Evolutionary conservation across 2,797 vertebrate species (phyloP).

Genomic region (Babyrousa celebensis): DNA sequence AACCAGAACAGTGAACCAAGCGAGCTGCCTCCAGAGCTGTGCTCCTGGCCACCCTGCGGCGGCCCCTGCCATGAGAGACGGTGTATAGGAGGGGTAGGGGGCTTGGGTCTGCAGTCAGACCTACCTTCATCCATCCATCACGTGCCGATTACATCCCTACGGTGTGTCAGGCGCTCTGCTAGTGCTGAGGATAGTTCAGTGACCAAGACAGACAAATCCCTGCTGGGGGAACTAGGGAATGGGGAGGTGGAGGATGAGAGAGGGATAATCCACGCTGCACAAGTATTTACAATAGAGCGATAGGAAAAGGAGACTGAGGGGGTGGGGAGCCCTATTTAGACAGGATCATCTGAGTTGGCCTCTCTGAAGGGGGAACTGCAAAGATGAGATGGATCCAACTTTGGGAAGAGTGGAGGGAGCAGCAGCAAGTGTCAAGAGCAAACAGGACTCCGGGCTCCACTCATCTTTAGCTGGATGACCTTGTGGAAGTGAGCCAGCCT

Average conservation of each 20-base stretch:
- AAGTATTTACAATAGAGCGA: not conserved
- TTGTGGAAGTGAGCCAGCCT: not conserved
- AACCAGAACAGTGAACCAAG: not conserved
- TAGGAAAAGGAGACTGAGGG: not conserved
- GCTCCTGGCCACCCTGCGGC: not conserved
- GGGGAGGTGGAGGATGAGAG: not conserved
- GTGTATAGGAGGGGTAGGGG: not conserved
- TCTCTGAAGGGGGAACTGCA: not conserved
- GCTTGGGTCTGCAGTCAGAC: not conserved
- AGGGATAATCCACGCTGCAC: not conserved
- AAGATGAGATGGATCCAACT: not conserved
- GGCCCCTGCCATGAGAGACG: not conserved
- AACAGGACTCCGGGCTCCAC: not conserved
- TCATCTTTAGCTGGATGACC: not conserved
- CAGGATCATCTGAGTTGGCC: not conserved
- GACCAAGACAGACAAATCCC: not conserved
- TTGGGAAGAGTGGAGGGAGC: not conserved
- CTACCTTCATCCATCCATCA: not conserved
- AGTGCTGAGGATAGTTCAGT: not conserved
- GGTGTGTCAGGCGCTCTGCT: not conserved
- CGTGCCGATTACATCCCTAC: not conserved
- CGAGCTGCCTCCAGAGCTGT: not conserved
- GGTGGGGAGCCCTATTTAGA: not conserved
- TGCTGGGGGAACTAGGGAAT: rapidly evolving
- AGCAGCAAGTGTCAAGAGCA: not conserved